Conservation (phyloP, 2,797 vertebrate genomes). For the Leptatherina wallacei region DNA sequence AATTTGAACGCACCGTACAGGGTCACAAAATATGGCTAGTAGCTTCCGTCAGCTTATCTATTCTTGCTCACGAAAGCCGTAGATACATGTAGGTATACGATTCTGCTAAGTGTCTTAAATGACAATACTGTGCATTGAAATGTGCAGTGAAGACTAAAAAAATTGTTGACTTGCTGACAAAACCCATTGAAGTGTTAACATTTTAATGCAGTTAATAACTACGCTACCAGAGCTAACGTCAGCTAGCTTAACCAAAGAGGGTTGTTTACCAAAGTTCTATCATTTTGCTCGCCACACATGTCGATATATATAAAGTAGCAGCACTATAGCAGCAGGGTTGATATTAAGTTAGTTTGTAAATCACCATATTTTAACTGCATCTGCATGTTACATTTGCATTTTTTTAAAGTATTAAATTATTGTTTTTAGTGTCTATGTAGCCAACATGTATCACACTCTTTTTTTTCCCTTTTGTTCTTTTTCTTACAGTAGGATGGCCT, state of each 20-base stretch:
- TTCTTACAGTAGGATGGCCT: conserved; percentile 85
- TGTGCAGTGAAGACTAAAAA: neutral
- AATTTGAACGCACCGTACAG: conserved; percentile 12
- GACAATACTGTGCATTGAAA: neutral
- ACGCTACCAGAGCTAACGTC: conserved; percentile 10
- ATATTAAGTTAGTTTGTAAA: neutral
- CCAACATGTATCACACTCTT: neutral
- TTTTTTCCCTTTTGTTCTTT: neutral
- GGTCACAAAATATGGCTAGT: conserved; percentile 35
- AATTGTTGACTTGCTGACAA: neutral
- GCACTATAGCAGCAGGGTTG: neutral
- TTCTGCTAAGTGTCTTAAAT: neutral
- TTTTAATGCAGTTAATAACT: neutral
- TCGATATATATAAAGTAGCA: neutral
- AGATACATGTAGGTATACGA: conserved; percentile 11
- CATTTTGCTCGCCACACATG: neutral
- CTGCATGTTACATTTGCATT: neutral
- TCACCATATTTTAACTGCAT: neutral
- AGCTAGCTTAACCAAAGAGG: conserved; percentile 1
- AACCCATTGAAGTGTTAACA: neutral
- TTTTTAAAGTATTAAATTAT: no score
- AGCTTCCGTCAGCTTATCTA: conserved; percentile 13
- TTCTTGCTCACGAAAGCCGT: neutral
- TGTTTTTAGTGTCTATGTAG: no score
- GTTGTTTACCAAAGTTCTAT: neutral